These are phyloP conservation scores for Galago senegalensis DNA, from an alignment of 2,797 vertebrate genomes.

Conservation along the genomic window DNA sequence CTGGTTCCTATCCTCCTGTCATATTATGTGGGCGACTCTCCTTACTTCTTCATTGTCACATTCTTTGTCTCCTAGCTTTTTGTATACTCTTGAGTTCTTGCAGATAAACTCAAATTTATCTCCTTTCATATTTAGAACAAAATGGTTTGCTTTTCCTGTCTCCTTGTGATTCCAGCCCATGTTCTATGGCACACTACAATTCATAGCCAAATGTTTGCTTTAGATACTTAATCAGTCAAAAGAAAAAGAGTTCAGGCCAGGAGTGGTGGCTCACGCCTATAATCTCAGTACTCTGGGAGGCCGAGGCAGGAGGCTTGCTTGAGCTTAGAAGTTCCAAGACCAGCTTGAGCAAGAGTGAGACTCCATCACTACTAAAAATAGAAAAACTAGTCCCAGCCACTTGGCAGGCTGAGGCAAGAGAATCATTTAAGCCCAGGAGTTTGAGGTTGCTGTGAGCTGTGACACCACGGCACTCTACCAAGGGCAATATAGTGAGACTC, in stretches of 20 bases:
- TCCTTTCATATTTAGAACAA: not conserved
- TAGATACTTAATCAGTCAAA: not conserved
- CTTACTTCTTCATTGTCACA: not conserved
- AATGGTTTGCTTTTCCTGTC: not conserved
- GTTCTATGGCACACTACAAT: not conserved
- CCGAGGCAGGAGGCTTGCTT: too few relatives aligned
- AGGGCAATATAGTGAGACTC: too few relatives aligned
- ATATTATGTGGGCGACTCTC: not conserved
- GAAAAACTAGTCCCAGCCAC: too few relatives aligned
- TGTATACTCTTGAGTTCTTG: not conserved
- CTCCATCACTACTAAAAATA: too few relatives aligned
- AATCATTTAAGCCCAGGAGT: too few relatives aligned
- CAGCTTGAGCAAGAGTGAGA: too few relatives aligned
- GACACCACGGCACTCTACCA: too few relatives aligned
- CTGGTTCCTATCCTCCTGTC: not conserved
- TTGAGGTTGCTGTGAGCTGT: too few relatives aligned
- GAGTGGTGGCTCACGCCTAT: too few relatives aligned
- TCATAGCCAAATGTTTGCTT: not conserved
- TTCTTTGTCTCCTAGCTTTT: not conserved
- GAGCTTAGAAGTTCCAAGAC: too few relatives aligned
- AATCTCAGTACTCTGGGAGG: too few relatives aligned
- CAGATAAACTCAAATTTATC: not conserved
- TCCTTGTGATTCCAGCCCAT: not conserved
- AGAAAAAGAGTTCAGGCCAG: not conserved
- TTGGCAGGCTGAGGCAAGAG: too few relatives aligned